Evolutionary conservation across 2,113 vertebrate species (phyloP), one percentile per base, ranked within the genome.

Genomic region (Neolamprologus devosi): DNA sequence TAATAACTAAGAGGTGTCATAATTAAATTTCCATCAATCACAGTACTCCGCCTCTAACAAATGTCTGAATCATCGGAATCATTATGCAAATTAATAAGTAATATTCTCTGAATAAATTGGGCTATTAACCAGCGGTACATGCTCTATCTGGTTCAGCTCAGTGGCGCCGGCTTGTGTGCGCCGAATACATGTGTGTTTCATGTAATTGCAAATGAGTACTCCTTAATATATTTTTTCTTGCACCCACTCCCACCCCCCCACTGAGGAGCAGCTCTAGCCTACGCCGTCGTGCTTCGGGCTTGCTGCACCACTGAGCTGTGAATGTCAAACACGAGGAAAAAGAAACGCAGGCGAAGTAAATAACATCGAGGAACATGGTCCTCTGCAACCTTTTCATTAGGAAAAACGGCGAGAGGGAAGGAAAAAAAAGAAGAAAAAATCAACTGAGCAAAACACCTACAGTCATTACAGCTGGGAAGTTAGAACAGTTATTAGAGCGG

Each of bases 21-120:
- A 96, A 97, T 97, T 97, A 97, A 95, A 97, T 96, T 96, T 91
- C 89, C 93, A 96, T 97, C 94, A 96, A 96, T 97, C 93, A 94
- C 78, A 26, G 80, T 60, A 87, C 93, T 92, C 88, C 87, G 89
- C 93, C 91, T 85, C 88, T 82, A 95, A 95, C 88, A 91, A 96
- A 95, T 93, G 93, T 94, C 88, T 88, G 88, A 95, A 95, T 95
- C 94, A 94, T 96, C 87, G 63, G 86, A 94, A 94, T 94, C 94
- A 95, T 97, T 96, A 96, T 96, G 96, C 93, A 96, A 96, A 97
- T 97, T 89, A 96, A 96, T 96, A 96, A 96, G 95, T 96, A 89
- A 96, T 96, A 95, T 96, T 96, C 95, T 82, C 58, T 19, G 94
- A 92, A 95, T 96, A 95, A 96, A 96, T 95, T 95, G 93, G 73